Conservation (phyloP, 2,113 vertebrate species). For the Cariama cristata region DNA sequence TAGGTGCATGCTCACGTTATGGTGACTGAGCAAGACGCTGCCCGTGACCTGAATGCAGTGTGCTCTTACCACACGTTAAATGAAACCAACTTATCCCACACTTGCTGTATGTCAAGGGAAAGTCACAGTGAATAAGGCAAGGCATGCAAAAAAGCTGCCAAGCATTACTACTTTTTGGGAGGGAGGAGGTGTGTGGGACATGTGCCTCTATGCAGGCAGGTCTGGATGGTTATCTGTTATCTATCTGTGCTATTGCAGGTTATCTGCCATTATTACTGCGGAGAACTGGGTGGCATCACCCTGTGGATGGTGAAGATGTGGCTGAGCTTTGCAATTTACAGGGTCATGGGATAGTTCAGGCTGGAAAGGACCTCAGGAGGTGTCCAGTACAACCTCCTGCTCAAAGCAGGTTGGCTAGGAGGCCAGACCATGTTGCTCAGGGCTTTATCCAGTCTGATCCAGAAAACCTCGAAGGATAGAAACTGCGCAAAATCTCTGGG, state of each 20-base stretch:
- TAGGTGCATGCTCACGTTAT: not conserved
- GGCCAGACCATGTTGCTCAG: not conserved
- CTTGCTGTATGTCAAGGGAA: not conserved
- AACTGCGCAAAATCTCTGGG: not conserved
- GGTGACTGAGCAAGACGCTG: not conserved
- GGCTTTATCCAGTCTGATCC: not conserved
- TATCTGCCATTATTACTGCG: not conserved
- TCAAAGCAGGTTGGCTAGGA: not conserved
- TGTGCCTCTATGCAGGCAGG: accelerated
- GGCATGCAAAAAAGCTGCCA: not conserved
- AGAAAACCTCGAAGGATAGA: not conserved
- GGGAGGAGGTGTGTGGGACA: not conserved
- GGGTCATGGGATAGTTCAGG: not conserved
- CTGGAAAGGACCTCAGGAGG: not conserved
- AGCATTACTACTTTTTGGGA: accelerated
- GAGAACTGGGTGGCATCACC: not conserved
- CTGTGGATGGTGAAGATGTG: not conserved
- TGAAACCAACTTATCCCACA: not conserved
- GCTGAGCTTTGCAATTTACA: not conserved
- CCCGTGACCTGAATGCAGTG: not conserved
- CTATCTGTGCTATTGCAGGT: not conserved
- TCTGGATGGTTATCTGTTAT: accelerated
- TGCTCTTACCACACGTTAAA: accelerated
- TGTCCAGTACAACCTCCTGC: not conserved
- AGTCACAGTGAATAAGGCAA: not conserved